Base-by-base conservation (phyloP, 2,888 invertebrate genomes). In the Platycheirus rosarum region DNA sequence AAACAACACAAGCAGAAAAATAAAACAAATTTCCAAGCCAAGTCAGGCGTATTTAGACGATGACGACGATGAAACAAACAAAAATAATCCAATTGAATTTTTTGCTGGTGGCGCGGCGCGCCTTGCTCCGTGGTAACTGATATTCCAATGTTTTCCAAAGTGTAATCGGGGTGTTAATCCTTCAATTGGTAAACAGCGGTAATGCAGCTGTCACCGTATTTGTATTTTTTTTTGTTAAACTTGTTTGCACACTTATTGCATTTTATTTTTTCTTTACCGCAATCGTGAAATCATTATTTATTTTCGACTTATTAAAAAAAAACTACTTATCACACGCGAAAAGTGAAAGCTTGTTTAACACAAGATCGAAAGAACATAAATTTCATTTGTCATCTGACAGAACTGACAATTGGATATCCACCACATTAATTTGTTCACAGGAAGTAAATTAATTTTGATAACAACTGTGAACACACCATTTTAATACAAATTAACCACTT, bases 71-170 rank as follows among this genome's bases (percentile, higher is more conserved):
- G 60, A 60, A 42, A 42, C 60, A 57, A 75, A 75, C 75, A 75
- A 80, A 80, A 80, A 77, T 82, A 82, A 82, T 82, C 82, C 82
- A 82, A 82, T 82, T 76, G 65, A 60, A 69, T 20, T 55, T 55
- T 55, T 20, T 18, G 55, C 13, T 13, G 7, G 16, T 6, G 48
- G 32, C 44, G 71, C 44, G 71, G 44, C n/a, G 62, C 11, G 37
- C 18, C 46, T n/a, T 13, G 51, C 40, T 66, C 65, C 75, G n/a
- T 74, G 69, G 66, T 71, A 57, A 63, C 35, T 51, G 48, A 68
- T 76, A 76, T 70, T 76, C 80, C 80, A 53, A 76, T 76, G 71
- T 76, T 55, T 60, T 44, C 60, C 68, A 20, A 71, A 62, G 37
- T 77, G 82, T 77, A 71, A 77, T 77, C 76, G 76, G 32, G 62